Conservation (phyloP, 2,888 invertebrate species). For the Stenodera caucasica region DNA sequence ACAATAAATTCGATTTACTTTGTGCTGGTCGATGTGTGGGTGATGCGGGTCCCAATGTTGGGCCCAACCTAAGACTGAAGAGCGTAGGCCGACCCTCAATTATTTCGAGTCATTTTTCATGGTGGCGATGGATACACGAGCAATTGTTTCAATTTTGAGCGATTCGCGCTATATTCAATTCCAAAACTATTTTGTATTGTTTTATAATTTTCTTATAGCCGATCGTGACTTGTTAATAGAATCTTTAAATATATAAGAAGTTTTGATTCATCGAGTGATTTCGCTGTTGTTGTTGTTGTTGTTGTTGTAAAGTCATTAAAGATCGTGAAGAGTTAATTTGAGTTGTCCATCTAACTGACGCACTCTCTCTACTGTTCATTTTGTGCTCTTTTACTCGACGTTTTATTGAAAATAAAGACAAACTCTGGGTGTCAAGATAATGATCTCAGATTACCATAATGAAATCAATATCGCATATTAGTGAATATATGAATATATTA, state of each 20-base stretch:
- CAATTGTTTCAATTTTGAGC: no score
- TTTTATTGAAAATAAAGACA: conserved; percentile 46
- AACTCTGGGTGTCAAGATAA: conserved; percentile 53
- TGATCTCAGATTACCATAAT: conserved; percentile 55
- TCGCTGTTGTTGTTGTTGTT: no score
- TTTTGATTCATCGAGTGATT: no score
- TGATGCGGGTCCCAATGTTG: conserved; percentile 29
- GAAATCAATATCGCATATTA: conserved; percentile 56
- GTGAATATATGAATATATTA: conserved; percentile 55
- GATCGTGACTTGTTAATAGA: conserved; percentile 3
- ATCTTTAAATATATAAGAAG: no score
- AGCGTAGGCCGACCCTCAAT: conserved; percentile 39
- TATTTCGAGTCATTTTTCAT: conserved; percentile 32
- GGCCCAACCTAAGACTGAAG: conserved; percentile 28
- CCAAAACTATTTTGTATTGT: no score
- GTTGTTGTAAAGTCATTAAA: conserved; percentile 31
- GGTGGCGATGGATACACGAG: no score
- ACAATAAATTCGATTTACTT: conserved; percentile 41
- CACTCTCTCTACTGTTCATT: conserved; percentile 28
- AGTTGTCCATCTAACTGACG: conserved; percentile 33
- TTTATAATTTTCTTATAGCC: background rate
- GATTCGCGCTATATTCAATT: no score
- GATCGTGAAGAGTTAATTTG: conserved; percentile 39
- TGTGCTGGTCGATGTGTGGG: background rate
- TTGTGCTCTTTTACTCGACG: conserved; percentile 28